A percentile compares a stretch with the other conserved stretches of the same genome.
phyloP scores from a whole-genome alignment of 2,113 vertebrate genomes.

The Otolemur garnettii region DNA sequence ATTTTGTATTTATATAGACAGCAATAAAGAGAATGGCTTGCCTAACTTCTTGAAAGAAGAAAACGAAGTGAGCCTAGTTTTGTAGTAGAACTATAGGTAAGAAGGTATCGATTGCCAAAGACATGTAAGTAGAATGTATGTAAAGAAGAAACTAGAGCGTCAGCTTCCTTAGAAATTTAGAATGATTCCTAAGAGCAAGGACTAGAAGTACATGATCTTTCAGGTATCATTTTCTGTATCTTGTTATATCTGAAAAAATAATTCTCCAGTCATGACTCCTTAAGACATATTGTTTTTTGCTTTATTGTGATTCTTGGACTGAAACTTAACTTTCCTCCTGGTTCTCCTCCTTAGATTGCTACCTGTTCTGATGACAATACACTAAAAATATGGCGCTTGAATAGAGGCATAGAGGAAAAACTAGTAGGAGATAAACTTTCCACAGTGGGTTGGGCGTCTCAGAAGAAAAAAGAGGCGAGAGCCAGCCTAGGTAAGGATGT shows the following conservation, averaged over 20 bases:
- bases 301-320: conserved; percentile 51
- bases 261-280: background rate
- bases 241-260: background rate
- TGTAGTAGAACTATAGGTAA: background rate
- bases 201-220: conserved; percentile 9
- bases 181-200: conserved; percentile 31
- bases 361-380: conserved; percentile 99
- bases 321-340: conserved; percentile 42
- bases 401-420: conserved; percentile 81
- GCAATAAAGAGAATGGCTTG: conserved; percentile 5
- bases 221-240: background rate
- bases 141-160: conserved; percentile 24
- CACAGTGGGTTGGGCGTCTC: conserved; percentile 92
- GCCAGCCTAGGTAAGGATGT: conserved; percentile 80
- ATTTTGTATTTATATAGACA: background rate
- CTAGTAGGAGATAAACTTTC: conserved; percentile 84
- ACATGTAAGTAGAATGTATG: background rate
- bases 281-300: background rate
- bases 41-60: conserved; percentile 8
- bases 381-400: conserved; percentile 95
- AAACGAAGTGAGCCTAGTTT: conserved; percentile 44
- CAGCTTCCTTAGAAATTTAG: conserved; percentile 30
- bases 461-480: conserved; percentile 85
- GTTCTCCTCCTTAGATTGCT: conserved; percentile 90
- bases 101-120: background rate